phyloP scores from a whole-genome alignment of 2,797 vertebrate species.

The Numenius phaeopus region DNA sequence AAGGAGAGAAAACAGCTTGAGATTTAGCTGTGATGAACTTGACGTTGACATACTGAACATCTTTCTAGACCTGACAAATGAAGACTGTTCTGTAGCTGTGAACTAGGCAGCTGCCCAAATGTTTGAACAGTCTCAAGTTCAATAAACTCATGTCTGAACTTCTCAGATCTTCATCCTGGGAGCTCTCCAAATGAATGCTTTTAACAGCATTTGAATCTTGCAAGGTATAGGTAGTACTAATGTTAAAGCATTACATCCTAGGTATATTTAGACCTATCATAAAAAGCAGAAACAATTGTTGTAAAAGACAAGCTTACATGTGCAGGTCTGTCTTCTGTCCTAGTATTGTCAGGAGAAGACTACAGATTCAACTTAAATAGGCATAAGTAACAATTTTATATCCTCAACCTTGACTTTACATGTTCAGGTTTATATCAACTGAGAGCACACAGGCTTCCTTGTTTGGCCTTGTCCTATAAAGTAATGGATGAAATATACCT shows the following conservation, averaged over 20 bases:
- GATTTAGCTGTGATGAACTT: neutral
- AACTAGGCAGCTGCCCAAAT: neutral
- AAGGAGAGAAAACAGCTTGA: neutral
- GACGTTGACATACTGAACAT: neutral
- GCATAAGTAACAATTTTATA: neutral
- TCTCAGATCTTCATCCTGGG: neutral
- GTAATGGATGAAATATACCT: neutral
- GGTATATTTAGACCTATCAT: neutral
- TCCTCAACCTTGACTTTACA: neutral
- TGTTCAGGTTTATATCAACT: neutral
- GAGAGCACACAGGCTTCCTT: neutral
- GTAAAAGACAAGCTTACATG: neutral
- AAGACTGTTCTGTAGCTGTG: neutral
- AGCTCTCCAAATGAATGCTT: neutral
- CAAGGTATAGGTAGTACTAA: neutral
- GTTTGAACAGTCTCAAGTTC: neutral
- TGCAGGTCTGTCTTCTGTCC: slow-evolving; percentile 8
- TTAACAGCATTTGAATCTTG: neutral
- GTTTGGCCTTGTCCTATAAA: neutral
- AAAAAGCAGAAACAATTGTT: neutral
- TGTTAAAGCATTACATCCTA: neutral
- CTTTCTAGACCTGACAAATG: neutral
- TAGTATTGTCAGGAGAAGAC: neutral
- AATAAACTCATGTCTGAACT: neutral
- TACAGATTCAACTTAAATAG: neutral